Conservation (phyloP, 2,888 invertebrate species). For the Platypus cylindrus region DNA sequence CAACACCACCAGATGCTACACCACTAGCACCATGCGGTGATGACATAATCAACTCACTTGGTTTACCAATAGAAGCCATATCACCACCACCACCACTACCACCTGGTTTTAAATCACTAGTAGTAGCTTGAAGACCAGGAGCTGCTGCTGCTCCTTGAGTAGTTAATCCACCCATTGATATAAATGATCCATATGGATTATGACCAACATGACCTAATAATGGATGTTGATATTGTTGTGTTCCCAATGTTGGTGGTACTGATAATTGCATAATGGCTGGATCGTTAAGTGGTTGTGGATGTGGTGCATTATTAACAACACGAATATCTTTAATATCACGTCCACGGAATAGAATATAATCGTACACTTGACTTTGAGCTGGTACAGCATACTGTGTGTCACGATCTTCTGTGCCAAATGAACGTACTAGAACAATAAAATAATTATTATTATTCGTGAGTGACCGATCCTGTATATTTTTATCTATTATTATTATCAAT, state of each 20-base stretch:
- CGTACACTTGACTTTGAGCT: slow-evolving; percentile 94
- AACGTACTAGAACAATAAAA: slow-evolving; percentile 61
- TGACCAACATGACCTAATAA: slow-evolving; percentile 44
- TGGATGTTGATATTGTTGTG: slow-evolving; percentile 52
- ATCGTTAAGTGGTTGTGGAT: slow-evolving; percentile 70
- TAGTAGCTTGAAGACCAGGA: slow-evolving; percentile 13
- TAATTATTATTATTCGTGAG: too few species aligned
- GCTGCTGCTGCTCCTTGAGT: slow-evolving; percentile 31
- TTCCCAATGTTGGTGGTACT: slow-evolving; percentile 57
- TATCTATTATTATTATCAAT: too few species aligned
- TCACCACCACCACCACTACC: slow-evolving; percentile 7
- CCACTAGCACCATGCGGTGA: slow-evolving; percentile 8
- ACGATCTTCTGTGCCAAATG: slow-evolving; percentile 97
- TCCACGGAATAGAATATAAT: slow-evolving; percentile 96
- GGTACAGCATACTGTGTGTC: slow-evolving; percentile 92
- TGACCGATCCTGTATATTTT: slow-evolving; percentile 1
- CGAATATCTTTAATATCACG: slow-evolving; percentile 98
- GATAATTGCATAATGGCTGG: slow-evolving; percentile 95
- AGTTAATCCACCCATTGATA: slow-evolving; percentile 38
- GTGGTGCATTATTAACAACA: slow-evolving; percentile 78
- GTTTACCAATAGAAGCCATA: slow-evolving; percentile 29
- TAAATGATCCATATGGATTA: slow-evolving; percentile 37
- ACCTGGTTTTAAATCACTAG: too few species aligned
- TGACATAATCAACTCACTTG: slow-evolving; percentile 49
- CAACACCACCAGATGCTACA: slow-evolving; percentile 6